Evolutionary conservation across 2,888 invertebrate genomes (phyloP), one percentile per base, ranked within the genome.

Genomic region (Macroteleia sp.): DNA sequence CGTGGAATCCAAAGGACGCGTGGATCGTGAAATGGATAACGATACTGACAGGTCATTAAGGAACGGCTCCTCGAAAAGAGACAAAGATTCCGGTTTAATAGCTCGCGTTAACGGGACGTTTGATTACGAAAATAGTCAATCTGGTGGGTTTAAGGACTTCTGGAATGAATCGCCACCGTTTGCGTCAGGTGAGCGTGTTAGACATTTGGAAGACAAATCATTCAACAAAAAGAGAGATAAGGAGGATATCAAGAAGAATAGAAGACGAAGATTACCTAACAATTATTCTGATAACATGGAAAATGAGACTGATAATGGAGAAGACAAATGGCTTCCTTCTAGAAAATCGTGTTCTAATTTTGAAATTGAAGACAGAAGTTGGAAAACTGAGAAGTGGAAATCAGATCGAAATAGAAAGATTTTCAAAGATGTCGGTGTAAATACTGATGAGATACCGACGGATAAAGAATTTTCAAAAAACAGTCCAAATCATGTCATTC

Each of bases 381-480:
- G 42, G 0, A 61, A 34, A 25, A 62, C 77, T 19, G 76, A 64
- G 5, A 80, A 74, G 22, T 82, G 82, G 9, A 79, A 77, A 19
- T 88, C 85, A 80, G 88, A 89, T 17, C 76, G 87, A 14, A 82
- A 77, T 0, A 32, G 20, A 30, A 79, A 66, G 19, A 50, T 42
- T 10, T 64, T 48, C 8, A 71, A 57, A 20, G 59, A 71, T 20
- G 52, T 64, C 0, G 70, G 66, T n/a, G 70, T 78, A 6, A 77
- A 80, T 34, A 73, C 73, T 5, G 79, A 79, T 10, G 66, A 75
- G 8, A 14, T 52, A 12, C 3, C 14, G 0, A 41, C n/a, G 14
- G 34, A 32, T 22, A 19, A n/a, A 14, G 25, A 42, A 9, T 20
- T 10, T 34, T 32, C 9, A 14, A n/a, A n/a, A n/a, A n/a, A n/a